Evolutionary conservation across 2,888 invertebrate species (phyloP), one percentile per base, ranked within the genome.

Genomic region (Lasioglossum figueresi): DNA sequence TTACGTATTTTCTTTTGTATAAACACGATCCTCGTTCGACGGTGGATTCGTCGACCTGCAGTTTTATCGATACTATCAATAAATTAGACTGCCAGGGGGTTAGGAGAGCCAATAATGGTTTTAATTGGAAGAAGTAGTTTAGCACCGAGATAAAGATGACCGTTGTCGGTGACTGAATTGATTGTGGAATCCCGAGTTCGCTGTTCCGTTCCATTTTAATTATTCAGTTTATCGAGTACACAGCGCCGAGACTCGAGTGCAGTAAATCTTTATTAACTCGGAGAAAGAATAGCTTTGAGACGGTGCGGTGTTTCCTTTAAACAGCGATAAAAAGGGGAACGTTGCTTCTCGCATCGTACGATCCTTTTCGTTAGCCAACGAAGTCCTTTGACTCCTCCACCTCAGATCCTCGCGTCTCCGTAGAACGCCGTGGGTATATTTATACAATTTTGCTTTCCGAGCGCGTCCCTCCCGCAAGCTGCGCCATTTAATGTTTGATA

Each of bases 401-500:
- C 76, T 66, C 70, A 56, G 40, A n/a, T 45, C 71, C 75, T 76
- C 77, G 59, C 34, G 63, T 80, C 66, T 66, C 79, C 43, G 4
- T 23, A 45, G 68, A 78, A 80, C 56, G 52, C 71, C 48, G 12
- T 27, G 40, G 70, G 56, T 68, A 73, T 77, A 77, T 45, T 84
- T 83, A 71, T 70, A 76, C 45, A 79, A 76, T 85, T 85, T 76
- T 4, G 16, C 63, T 76, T 37, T 79, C 59, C 19, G 43, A 16
- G 63, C 31, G 23, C 37, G 56, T 56, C 27, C 43, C 72, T 72
- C 63, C 37, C 66, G 19, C 48, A 4, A 79, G 14, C 27, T 4
- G 23, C 45, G 23, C 52, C 63, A 80, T 79, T 83, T 84, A 80
- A 80, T 86, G 78, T 74, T 71, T 66, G 68, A 86, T 77, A 88